Evolutionary conservation across 1,140 invertebrate genomes (phyloP), one percentile per base, ranked within the genome.

Genomic region (Kradibia gibbosae): DNA sequence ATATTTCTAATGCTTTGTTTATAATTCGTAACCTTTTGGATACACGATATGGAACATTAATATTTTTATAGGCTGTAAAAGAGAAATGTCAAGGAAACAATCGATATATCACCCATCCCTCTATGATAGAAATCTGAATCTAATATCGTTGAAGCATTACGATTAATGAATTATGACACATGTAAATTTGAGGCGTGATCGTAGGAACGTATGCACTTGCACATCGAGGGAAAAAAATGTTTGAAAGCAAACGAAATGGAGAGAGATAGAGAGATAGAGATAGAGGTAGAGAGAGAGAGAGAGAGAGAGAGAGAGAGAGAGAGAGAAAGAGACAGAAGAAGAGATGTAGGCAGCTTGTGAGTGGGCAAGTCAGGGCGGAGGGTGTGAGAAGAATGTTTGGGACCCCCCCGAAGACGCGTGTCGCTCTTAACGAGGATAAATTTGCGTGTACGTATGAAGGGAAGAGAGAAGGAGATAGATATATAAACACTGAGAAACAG

Each of bases 101-200:
- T 81, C 67, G 5, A 81, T 81, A 39, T 42, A 53, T 31, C 42
- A 7, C 3, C n/a, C 25, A 20, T 55, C 28, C 34, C 25, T 0
- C 36, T 11, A 34, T 28, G 8, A 22, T 17, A 3, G 11, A 81
- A 76, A 77, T 70, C 62, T 60, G 48, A 82, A 77, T 76, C 60
- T 50, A 81, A 57, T 81, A 36, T 67, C 13, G 28, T 67, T 3
- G 28, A 22, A 31, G 80, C 34, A 28, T 70, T 34, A 78, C 45
- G 82, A 83, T 76, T 83, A 83, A 83, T 80, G 82, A 83, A 80
- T 83, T 83, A 83, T 83, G 82, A 83, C 82, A 83, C 82, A 83
- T 83, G 82, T 83, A 83, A 83, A 80, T 76, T 53, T 34, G 60
- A 76, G 39, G 62, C 42, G 50, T 79, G 75, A 78, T 67, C 57